These are phyloP conservation scores for Colletes collaris DNA, from an alignment of 2,888 invertebrate genomes.

Conservation along the genomic window DNA sequence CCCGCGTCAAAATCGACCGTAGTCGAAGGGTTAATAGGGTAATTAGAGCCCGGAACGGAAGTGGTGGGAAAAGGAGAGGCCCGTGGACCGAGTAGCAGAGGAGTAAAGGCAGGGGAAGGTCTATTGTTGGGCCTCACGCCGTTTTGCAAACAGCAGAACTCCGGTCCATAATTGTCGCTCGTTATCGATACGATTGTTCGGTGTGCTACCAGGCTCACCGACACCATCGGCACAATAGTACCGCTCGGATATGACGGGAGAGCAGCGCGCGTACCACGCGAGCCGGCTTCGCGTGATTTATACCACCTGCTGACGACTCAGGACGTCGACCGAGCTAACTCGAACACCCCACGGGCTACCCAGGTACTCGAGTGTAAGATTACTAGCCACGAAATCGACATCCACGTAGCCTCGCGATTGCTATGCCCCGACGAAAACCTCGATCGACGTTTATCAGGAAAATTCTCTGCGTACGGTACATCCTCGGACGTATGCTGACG, in stretches of 20 bases:
- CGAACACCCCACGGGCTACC: background rate
- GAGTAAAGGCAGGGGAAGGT: slow-evolving; percentile 26
- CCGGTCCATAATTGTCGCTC: slow-evolving; percentile 76
- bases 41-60: slow-evolving; percentile 3
- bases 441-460: no score
- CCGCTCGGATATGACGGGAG: slow-evolving; percentile 69
- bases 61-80: slow-evolving; percentile 1
- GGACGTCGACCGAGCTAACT: slow-evolving; percentile 8
- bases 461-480: no score
- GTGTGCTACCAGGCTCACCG: slow-evolving; percentile 50
- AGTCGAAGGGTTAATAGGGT: background rate
- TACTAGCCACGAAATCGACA: slow-evolving; percentile 22
- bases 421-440: background rate
- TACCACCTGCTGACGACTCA: slow-evolving; percentile 60
- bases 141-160: slow-evolving; percentile 70
- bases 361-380: slow-evolving; percentile 24
- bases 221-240: slow-evolving; percentile 64
- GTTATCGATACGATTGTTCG: slow-evolving; percentile 77
- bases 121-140: slow-evolving; percentile 67
- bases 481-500: no score
- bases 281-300: slow-evolving; percentile 67
- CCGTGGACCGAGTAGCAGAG: slow-evolving; percentile 6
- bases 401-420: background rate
- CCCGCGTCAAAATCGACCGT: no score
- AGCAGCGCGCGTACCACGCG: slow-evolving; percentile 23